A percentile compares a stretch with the other conserved stretches of the same genome.
Evolutionary conservation across 1,140 invertebrate species (phyloP).

Genomic region (Propsilocerus akamusi): DNA sequence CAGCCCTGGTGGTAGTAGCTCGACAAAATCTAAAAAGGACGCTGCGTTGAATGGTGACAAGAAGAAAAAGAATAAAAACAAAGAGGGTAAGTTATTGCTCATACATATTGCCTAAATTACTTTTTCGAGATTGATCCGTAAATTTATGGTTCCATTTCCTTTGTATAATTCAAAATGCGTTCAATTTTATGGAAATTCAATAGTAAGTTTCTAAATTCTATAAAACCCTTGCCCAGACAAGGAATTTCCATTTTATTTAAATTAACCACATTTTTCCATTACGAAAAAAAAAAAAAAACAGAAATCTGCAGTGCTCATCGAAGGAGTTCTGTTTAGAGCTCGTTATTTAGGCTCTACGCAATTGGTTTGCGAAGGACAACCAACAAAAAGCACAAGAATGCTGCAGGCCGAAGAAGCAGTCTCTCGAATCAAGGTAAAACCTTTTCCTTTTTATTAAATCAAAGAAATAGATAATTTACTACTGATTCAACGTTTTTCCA

Average conservation of each 20-base stretch:
- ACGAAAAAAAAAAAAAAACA: too few relatives aligned
- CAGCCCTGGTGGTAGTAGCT: slow-evolving; percentile 8
- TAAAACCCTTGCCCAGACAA: too few relatives aligned
- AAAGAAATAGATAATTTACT: neutral
- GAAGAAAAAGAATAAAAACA: slow-evolving; percentile 21
- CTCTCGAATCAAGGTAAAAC: slow-evolving; percentile 85
- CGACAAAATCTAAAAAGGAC: slow-evolving; percentile 21
- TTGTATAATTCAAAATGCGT: neutral
- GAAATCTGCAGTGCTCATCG: slow-evolving; percentile 85
- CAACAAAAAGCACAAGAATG: slow-evolving; percentile 95
- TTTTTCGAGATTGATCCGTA: neutral
- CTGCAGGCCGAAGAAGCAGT: slow-evolving; percentile 98
- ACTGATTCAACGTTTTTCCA: neutral
- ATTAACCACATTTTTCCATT: too few relatives aligned
- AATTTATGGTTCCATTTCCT: neutral
- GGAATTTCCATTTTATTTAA: too few relatives aligned
- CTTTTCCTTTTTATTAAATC: neutral
- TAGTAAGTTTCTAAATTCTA: too few relatives aligned
- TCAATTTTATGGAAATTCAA: too few relatives aligned
- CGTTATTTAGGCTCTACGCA: slow-evolving; percentile 94
- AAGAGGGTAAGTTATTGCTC: slow-evolving; percentile 17
- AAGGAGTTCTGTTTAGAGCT: slow-evolving; percentile 94
- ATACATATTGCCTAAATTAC: neutral
- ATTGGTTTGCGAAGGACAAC: slow-evolving; percentile 89
- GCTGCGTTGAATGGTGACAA: slow-evolving; percentile 18